Conservation (phyloP, 2,113 vertebrate genomes). For the Indri indri region DNA sequence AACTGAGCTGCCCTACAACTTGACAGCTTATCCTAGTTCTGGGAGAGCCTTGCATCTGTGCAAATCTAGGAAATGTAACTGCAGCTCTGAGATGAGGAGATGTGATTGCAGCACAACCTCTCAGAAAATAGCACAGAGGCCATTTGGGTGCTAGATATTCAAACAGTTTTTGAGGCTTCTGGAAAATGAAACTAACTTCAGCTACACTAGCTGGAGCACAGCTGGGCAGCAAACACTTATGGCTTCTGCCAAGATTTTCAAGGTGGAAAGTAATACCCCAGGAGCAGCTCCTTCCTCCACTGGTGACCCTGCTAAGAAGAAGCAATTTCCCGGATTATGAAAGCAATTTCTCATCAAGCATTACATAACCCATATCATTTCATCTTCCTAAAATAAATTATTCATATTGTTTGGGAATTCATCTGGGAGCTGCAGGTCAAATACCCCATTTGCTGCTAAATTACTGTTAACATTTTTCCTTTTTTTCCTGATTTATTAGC, state of each 20-base stretch:
- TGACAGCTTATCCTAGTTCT: slow-evolving; percentile 44
- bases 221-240: slow-evolving; percentile 11
- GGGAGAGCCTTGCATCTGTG: slow-evolving; percentile 16
- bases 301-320: slow-evolving; percentile 40
- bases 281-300: neutral
- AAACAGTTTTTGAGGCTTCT: neutral
- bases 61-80: slow-evolving; percentile 36
- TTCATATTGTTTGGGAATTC: slow-evolving; percentile 32
- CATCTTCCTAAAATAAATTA: slow-evolving; percentile 69
- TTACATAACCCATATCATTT: slow-evolving; percentile 46
- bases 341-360: slow-evolving; percentile 29
- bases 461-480: slow-evolving; percentile 16
- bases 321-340: neutral
- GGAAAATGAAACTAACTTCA: neutral
- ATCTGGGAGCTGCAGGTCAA: neutral
- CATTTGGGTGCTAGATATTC: neutral
- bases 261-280: neutral
- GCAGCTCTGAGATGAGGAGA: neutral
- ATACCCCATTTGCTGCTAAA: slow-evolving; percentile 63
- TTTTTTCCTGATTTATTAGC: slow-evolving; percentile 41
- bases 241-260: neutral
- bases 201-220: neutral
- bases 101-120: neutral
- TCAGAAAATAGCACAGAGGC: neutral
- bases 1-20: slow-evolving; percentile 32